These are phyloP conservation scores for Eucidaris tribuloides DNA, from an alignment of 35 echinoderm and acorn worm species.

Conservation along the genomic window DNA sequence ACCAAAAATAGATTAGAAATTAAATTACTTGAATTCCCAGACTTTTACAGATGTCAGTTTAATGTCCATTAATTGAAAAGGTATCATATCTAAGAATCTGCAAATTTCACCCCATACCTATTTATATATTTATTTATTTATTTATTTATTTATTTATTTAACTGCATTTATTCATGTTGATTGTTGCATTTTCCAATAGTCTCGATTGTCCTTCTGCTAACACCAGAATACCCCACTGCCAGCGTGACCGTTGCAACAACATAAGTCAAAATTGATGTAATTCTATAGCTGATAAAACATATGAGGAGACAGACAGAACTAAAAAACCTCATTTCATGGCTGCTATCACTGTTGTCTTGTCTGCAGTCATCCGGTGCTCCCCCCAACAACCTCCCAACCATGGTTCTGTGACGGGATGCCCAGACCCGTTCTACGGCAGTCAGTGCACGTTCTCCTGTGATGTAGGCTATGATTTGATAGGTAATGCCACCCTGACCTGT, in stretches of 20 bases:
- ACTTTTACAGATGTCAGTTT: no score
- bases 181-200: background rate
- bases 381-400: background rate
- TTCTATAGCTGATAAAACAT: background rate
- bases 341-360: background rate
- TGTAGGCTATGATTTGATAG: conserved; percentile 14
- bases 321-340: no score
- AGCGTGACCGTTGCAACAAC: background rate
- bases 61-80: no score
- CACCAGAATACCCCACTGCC: background rate
- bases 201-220: background rate
- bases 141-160: no score
- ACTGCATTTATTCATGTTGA: no score
- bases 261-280: background rate
- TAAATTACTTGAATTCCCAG: no score
- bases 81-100: no score
- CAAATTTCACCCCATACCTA: no score
- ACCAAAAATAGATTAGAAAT: no score
- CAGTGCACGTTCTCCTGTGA: background rate
- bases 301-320: no score
- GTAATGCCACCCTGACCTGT: background rate
- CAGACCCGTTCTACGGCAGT: background rate
- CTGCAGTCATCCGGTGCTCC: background rate
- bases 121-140: no score
- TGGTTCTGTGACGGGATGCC: background rate